Evolutionary conservation across 2,797 vertebrate species (phyloP).

Genomic region (Tenualosa thibaudeaui): DNA sequence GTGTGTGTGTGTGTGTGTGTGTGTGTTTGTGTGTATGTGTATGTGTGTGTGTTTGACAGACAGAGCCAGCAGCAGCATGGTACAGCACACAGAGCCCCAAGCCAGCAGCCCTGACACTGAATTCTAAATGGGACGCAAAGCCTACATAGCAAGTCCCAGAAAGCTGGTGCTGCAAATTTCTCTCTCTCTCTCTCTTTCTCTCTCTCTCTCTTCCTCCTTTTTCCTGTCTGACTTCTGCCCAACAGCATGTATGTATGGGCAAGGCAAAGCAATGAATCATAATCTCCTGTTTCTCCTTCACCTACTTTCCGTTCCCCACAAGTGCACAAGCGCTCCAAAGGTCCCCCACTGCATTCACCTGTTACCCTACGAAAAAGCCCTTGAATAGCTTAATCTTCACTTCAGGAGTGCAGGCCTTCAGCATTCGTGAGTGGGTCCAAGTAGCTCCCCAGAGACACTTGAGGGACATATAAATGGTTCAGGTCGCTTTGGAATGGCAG

Average conservation of each 20-base stretch:
- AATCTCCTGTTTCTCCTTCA: conserved; percentile 62
- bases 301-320: conserved; percentile 51
- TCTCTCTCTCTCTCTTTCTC: not conserved
- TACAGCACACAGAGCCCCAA: conserved; percentile 33
- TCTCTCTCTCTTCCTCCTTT: conserved; percentile 28
- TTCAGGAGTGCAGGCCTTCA: not conserved
- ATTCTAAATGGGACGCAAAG: conserved; percentile 65
- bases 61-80: not conserved
- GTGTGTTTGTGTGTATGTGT: not conserved
- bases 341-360: conserved; percentile 56
- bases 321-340: conserved; percentile 11
- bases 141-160: conserved; percentile 48
- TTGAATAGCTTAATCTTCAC: not conserved
- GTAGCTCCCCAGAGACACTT: not conserved
- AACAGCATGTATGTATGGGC: conserved; percentile 41
- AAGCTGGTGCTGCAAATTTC: conserved; percentile 36
- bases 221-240: conserved; percentile 42
- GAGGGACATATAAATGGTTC: too few species aligned
- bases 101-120: conserved; percentile 57
- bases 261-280: conserved; percentile 59
- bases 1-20: not conserved
- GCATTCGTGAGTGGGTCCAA: not conserved
- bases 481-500: not conserved
- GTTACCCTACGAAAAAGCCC: conserved; percentile 36
- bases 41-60: not conserved